A percentile compares a stretch with the other conserved stretches of the same genome.
phyloP scores from a whole-genome alignment of 2,888 invertebrate genomes.

The Lithophane socia region DNA sequence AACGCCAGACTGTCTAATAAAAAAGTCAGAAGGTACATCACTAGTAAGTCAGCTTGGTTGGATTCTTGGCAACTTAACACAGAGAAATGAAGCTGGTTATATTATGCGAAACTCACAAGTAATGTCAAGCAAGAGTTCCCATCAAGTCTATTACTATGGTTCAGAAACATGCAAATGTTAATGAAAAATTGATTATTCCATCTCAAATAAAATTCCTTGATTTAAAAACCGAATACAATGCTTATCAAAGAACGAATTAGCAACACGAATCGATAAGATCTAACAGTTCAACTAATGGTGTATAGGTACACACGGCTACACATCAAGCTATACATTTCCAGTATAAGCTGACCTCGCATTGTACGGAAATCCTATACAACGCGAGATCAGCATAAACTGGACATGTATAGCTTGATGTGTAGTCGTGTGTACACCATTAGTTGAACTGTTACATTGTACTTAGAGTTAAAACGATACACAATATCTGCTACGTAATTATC shows the following conservation, averaged over 20 bases:
- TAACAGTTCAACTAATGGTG: slow-evolving; percentile 23
- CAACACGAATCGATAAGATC: slow-evolving; percentile 42
- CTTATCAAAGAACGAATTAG: slow-evolving; percentile 44
- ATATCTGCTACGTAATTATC: slow-evolving; percentile 31
- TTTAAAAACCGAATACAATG: slow-evolving; percentile 16
- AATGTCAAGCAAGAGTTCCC: background rate
- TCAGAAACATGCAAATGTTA: slow-evolving; percentile 9
- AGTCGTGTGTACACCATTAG: background rate
- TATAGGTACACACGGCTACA: background rate
- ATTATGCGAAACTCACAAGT: background rate
- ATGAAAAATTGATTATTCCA: background rate
- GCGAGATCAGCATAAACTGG: no score
- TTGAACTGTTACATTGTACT: background rate
- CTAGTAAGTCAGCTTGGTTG: background rate
- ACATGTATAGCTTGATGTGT: no score
- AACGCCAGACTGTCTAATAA: background rate
- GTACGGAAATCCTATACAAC: no score
- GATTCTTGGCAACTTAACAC: background rate
- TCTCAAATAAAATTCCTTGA: background rate
- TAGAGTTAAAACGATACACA: background rate
- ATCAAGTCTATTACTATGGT: slow-evolving; percentile 3
- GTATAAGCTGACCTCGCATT: no score
- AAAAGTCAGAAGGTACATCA: background rate
- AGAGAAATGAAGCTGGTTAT: background rate
- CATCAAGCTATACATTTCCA: no score